Evolutionary conservation across 2,113 vertebrate species (phyloP).

Genomic region (Clupea harengus): DNA sequence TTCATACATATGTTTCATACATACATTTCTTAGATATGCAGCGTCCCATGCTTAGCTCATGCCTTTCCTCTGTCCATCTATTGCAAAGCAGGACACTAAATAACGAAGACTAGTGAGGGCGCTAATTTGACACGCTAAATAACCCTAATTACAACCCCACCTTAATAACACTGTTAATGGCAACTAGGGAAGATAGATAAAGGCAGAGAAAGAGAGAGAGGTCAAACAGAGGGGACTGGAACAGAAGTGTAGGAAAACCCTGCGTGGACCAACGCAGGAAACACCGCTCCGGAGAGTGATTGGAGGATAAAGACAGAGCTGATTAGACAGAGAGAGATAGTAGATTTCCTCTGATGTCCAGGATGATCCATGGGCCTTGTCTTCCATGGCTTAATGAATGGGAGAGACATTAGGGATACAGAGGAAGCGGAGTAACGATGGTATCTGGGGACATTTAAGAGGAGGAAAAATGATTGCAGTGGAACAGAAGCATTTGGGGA

Average conservation of each 20-base stretch:
- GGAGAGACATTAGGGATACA: background rate
- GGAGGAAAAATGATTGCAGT: background rate
- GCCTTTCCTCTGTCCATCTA: background rate
- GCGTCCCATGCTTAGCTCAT: background rate
- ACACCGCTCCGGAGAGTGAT: background rate
- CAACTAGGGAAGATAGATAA: background rate
- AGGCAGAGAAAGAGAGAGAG: constrained; percentile 26
- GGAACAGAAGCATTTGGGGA: background rate
- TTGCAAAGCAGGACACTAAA: background rate
- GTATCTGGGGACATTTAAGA: constrained; percentile 9
- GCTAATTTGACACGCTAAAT: background rate
- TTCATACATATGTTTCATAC: background rate
- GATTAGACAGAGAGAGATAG: constrained; percentile 1
- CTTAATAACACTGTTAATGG: background rate
- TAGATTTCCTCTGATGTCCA: constrained; percentile 10
- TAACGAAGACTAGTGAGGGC: background rate
- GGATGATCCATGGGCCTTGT: constrained; percentile 14
- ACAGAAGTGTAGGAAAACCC: background rate
- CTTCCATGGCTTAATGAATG: background rate
- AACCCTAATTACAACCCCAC: background rate
- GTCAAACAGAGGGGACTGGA: background rate
- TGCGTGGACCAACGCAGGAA: background rate
- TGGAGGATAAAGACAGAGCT: background rate
- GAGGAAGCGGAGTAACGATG: background rate
- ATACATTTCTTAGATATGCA: background rate